A percentile compares a stretch with the other conserved stretches of the same genome.
These are phyloP conservation scores for Percopsis omiscomaycus DNA, from an alignment of 2,797 vertebrate species.

Conservation along the genomic window DNA sequence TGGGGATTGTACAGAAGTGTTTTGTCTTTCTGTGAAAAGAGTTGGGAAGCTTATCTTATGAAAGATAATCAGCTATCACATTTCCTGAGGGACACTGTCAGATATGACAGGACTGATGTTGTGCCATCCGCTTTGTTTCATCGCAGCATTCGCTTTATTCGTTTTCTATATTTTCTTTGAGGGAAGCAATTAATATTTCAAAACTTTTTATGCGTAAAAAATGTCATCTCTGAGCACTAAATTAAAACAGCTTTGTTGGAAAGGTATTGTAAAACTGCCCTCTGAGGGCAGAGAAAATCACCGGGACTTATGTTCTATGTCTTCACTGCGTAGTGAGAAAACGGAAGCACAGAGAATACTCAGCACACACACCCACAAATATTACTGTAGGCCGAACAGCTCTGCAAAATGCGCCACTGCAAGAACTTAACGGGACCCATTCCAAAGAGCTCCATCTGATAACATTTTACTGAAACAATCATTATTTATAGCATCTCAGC, in stretches of 20 bases:
- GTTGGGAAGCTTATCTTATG: constrained; percentile 9
- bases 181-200: constrained; percentile 30
- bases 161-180: constrained; percentile 23
- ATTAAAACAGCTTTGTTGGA: constrained; percentile 18
- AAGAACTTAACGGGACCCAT: constrained; percentile 18
- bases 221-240: constrained; percentile 11
- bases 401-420: not conserved
- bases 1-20: not conserved
- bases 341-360: constrained; percentile 17
- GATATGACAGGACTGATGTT: constrained; percentile 2
- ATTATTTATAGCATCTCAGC: constrained; percentile 53
- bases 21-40: constrained; percentile 10
- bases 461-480: constrained; percentile 51
- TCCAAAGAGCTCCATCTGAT: constrained; percentile 56
- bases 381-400: constrained; percentile 1
- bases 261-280: constrained; percentile 26
- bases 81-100: constrained; percentile 13
- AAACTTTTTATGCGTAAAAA: constrained; percentile 3
- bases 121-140: not conserved
- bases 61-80: not conserved
- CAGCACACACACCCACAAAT: not conserved
- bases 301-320: constrained; percentile 22
- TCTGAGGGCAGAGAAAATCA: constrained; percentile 31
- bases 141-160: not conserved
- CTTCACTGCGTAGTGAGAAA: constrained; percentile 28